Evolutionary conservation across 2,888 invertebrate species (phyloP), one percentile per base, ranked within the genome.

Genomic region (Melangyna quadrimaculata): DNA sequence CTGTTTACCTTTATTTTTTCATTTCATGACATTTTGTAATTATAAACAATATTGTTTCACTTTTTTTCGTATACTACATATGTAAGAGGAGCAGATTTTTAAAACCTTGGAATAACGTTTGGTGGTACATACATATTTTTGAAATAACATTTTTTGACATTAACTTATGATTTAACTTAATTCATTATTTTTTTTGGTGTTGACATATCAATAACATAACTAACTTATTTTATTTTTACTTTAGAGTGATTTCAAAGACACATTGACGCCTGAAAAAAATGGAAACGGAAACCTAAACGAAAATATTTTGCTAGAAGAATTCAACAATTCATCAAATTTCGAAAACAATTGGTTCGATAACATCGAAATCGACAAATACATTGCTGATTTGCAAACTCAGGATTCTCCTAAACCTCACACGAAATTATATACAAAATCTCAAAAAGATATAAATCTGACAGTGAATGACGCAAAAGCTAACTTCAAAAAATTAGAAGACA

Each of bases 231-330:
- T 8, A 40, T 51, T 10, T 14, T 9, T 65, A 17, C 40, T 37
- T 35, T 32, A 86, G 84, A 61, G 69, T n/a, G 84, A 86, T 8
- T 86, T 77, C 4, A 71, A 80, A 1, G 84, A 86, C 14, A 73
- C 45, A 10, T 29, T 24, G 24, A 14, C 27, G 1, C 4, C 61
- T 14, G 14, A 43, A n/a, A 27, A 59, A 40, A 8, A 24, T 9
- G 10, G 6, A 10, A 32, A 9, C 1, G 48, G 57, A 7, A 43
- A 65, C 9, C 12, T n/a, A 7, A 45, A 59, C n/a, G 75, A 75
- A 32, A 55, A 69, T 22, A 61, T 77, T 14, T 57, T 86, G 24
- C 29, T 77, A 24, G 43, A 73, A 32, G 80, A 77, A 35, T 63
- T 73, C 1, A 63, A 77, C 10, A 43, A 24, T 12, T 43, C 75